A percentile compares a stretch with the other conserved stretches of the same genome.
These are phyloP conservation scores for Apamea anceps DNA, from an alignment of 2,888 invertebrate genomes.

Conservation along the genomic window DNA sequence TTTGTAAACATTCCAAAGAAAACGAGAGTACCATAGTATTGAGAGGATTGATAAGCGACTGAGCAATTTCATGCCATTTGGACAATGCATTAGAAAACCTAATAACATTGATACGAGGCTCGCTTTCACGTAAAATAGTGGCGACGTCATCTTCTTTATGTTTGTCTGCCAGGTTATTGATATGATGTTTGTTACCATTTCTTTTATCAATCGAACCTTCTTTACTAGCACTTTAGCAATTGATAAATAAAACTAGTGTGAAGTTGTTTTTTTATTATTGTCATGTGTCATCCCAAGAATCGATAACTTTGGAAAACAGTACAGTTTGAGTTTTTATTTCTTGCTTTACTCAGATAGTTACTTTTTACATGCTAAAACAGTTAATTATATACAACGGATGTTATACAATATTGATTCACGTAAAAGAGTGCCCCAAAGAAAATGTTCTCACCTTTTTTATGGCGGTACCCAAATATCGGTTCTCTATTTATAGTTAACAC, in stretches of 20 bases:
- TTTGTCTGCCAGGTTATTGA: slow-evolving; percentile 16
- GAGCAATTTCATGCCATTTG: slow-evolving; percentile 79
- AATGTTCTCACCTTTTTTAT: slow-evolving; percentile 40
- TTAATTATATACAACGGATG: background rate
- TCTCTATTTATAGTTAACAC: slow-evolving; percentile 54
- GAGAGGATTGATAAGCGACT: slow-evolving; percentile 70
- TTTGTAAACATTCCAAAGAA: slow-evolving; percentile 77
- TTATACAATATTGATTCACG: slow-evolving; percentile 37
- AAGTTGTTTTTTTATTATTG: background rate
- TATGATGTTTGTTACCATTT: background rate
- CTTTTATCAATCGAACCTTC: background rate
- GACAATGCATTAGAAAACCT: slow-evolving; percentile 69
- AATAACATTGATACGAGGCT: slow-evolving; percentile 65
- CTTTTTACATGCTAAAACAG: background rate
- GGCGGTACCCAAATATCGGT: slow-evolving; percentile 22
- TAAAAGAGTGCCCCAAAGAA: slow-evolving; percentile 16
- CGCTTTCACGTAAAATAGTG: slow-evolving; percentile 76
- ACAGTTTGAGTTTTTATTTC: background rate
- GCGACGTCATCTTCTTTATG: slow-evolving; percentile 39
- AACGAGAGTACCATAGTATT: slow-evolving; percentile 74
- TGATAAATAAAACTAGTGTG: slow-evolving; percentile 4
- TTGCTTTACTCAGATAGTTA: background rate
- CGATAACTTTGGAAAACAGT: background rate
- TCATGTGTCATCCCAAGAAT: slow-evolving; percentile 11
- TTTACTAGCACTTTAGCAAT: background rate